These are phyloP conservation scores for Aquatica leii DNA, from an alignment of 2,888 invertebrate species.

Conservation along the genomic window DNA sequence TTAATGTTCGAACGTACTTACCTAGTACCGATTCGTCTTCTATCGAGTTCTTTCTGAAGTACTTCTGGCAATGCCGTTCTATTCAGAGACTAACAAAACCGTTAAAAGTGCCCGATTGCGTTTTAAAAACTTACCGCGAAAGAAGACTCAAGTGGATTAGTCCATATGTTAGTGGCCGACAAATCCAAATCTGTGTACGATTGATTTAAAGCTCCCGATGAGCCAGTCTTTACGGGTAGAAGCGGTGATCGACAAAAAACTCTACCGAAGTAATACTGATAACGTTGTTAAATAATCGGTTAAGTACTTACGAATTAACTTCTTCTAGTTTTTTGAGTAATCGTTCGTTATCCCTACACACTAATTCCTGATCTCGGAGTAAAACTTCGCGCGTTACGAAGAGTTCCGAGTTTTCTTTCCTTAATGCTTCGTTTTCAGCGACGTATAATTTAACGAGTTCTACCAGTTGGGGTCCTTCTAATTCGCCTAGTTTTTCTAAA, in stretches of 20 bases:
- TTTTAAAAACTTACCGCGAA: constrained; percentile 55
- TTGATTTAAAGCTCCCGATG: constrained; percentile 64
- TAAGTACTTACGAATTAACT: constrained; percentile 79
- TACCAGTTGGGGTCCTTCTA: constrained; percentile 81
- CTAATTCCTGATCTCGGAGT: constrained; percentile 86
- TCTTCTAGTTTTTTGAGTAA: constrained; percentile 88
- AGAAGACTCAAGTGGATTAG: constrained; percentile 67
- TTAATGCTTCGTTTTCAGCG: constrained; percentile 77
- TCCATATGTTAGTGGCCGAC: constrained; percentile 72
- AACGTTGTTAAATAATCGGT: not conserved
- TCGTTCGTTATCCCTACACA: constrained; percentile 90
- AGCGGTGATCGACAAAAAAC: constrained; percentile 85
- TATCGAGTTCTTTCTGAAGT: constrained; percentile 71
- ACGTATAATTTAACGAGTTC: constrained; percentile 88
- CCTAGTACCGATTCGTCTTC: constrained; percentile 69
- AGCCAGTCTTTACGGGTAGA: constrained; percentile 78
- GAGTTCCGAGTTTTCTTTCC: constrained; percentile 87
- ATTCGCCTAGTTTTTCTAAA: constrained; percentile 75
- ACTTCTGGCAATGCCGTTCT: constrained; percentile 66
- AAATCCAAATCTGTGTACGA: constrained; percentile 52
- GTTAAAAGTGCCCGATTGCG: constrained; percentile 25
- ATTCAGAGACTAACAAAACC: constrained; percentile 23
- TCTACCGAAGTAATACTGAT: constrained; percentile 60
- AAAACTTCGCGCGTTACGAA: constrained; percentile 81
- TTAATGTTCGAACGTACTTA: constrained; percentile 44